phyloP scores from a whole-genome alignment of 2,113 vertebrate genomes.

The Notarius quadriscutis region DNA sequence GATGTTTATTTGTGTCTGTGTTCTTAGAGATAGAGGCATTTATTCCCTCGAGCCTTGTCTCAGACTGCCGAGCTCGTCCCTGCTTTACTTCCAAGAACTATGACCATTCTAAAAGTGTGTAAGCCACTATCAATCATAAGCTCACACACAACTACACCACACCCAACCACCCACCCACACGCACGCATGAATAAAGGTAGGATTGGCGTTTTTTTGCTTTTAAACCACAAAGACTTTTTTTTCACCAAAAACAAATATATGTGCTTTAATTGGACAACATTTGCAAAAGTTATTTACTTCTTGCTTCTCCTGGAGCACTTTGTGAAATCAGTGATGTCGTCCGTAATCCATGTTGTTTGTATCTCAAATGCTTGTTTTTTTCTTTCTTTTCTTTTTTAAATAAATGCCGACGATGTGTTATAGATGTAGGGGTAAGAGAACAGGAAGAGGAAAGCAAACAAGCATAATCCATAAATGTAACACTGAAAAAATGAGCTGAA shows the following conservation, averaged over 20 bases:
- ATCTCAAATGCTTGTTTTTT: not conserved
- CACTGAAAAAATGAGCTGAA: not conserved
- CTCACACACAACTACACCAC: not conserved
- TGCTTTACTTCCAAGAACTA: slow-evolving; percentile 28
- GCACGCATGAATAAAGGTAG: slow-evolving; percentile 18
- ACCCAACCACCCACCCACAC: slow-evolving; percentile 3
- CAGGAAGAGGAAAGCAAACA: slow-evolving; percentile 3
- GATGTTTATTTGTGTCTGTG: slow-evolving; percentile 47
- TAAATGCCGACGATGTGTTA: not conserved
- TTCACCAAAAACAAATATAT: slow-evolving; percentile 27
- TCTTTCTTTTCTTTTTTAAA: too few relatives aligned
- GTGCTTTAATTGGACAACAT: not conserved
- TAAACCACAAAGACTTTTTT: not conserved
- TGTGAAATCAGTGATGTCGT: not conserved
- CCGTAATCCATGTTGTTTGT: not conserved
- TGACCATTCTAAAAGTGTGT: slow-evolving; percentile 31
- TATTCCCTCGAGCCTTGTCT: slow-evolving; percentile 8
- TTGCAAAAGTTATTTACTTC: not conserved
- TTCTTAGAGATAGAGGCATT: slow-evolving; percentile 45
- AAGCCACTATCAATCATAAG: slow-evolving; percentile 29
- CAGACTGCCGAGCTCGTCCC: not conserved
- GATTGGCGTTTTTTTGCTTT: slow-evolving; percentile 19
- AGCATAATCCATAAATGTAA: not conserved
- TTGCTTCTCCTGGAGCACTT: not conserved
- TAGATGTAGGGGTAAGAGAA: not conserved